A percentile compares a stretch with the other conserved stretches of the same genome.
These are phyloP conservation scores for Festucalex cinctus DNA, from an alignment of 2,113 vertebrate genomes.

Conservation along the genomic window DNA sequence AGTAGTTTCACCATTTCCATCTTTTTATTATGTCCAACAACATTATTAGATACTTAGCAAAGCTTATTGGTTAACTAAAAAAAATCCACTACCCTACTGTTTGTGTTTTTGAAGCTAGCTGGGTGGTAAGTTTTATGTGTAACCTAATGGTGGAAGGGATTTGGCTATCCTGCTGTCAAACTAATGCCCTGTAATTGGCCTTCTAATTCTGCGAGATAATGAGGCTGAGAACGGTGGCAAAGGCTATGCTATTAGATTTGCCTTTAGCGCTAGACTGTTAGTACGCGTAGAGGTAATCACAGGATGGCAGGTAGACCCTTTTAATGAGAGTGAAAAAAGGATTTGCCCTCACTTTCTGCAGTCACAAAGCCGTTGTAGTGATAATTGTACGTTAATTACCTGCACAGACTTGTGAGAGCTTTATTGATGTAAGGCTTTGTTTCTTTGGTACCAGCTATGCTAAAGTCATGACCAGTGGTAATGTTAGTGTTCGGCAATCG, in stretches of 20 bases:
- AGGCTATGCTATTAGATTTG: conserved; percentile 47
- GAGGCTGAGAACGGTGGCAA: conserved; percentile 41
- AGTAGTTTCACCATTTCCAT: too few relatives aligned
- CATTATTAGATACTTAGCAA: conserved; percentile 27
- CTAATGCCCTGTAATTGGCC: conserved; percentile 62
- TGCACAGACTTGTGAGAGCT: not conserved
- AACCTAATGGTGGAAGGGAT: conserved; percentile 27
- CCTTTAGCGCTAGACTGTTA: conserved; percentile 46
- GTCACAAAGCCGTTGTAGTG: not conserved
- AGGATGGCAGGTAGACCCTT: conserved; percentile 32
- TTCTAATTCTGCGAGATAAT: conserved; percentile 55
- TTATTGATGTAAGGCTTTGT: not conserved
- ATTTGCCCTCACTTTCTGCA: conserved; percentile 13
- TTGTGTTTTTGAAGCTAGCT: conserved; percentile 15
- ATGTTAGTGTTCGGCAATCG: not conserved
- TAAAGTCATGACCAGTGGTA: not conserved
- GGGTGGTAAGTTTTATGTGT: conserved; percentile 23
- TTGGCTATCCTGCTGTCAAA: conserved; percentile 37
- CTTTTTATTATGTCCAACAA: conserved; percentile 1
- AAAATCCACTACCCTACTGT: conserved; percentile 10
- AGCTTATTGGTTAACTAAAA: conserved; percentile 23
- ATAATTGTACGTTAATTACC: conserved; percentile 17
- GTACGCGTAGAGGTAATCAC: conserved; percentile 32
- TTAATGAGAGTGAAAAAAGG: conserved; percentile 35
- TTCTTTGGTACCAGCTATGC: not conserved